Evolutionary conservation across 2,113 vertebrate genomes (phyloP).

Genomic region (Herpailurus yagouaroundi): DNA sequence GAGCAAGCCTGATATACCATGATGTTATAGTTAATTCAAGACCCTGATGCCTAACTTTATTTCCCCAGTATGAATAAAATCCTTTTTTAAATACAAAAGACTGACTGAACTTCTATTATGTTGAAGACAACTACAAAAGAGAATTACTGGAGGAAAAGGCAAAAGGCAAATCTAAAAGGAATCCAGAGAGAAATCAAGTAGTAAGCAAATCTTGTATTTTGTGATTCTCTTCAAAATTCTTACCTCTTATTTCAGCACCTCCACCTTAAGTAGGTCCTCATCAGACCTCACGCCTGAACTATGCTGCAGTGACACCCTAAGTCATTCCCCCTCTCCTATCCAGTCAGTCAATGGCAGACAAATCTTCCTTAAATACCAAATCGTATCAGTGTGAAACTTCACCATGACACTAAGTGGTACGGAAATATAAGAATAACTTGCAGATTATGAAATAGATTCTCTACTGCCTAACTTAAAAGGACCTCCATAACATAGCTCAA

Average conservation of each 20-base stretch:
- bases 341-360: not conserved
- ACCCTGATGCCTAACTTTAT: not conserved
- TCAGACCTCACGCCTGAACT: not conserved
- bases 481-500: not conserved
- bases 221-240: conserved; percentile 24
- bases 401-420: not conserved
- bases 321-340: not conserved
- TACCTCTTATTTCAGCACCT: not conserved
- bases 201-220: conserved; percentile 7
- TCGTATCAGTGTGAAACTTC: not conserved
- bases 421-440: not conserved
- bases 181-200: not conserved
- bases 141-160: not conserved
- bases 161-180: conserved; percentile 26
- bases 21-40: not conserved
- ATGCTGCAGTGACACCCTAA: not conserved
- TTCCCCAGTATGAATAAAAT: not conserved
- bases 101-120: not conserved
- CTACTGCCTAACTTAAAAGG: not conserved
- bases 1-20: not conserved
- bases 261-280: not conserved
- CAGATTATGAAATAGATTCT: not conserved
- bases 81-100: not conserved
- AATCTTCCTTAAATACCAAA: not conserved
- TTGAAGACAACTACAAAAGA: not conserved